Conservation (phyloP, 2,113 vertebrate genomes). For the Laterallus jamaicensis region DNA sequence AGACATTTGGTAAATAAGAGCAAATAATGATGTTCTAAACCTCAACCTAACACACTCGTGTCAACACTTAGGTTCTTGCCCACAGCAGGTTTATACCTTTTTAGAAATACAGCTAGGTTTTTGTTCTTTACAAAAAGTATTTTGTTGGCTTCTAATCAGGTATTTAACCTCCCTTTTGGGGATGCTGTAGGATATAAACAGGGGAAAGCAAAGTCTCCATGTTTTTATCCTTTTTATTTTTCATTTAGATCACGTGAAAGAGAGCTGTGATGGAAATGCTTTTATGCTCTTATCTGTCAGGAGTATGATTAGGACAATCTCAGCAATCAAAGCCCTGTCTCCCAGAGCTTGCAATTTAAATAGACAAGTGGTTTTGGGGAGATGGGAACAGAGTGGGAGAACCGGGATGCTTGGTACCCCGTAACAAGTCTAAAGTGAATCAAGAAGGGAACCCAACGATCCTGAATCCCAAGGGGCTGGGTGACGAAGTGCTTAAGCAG, state of each 20-base stretch:
- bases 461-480: background rate
- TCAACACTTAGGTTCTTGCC: background rate
- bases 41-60: conserved; percentile 26
- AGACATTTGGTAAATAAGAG: conserved; percentile 77
- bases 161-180: background rate
- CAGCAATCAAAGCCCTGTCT: background rate
- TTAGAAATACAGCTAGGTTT: background rate
- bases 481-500: background rate
- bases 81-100: background rate
- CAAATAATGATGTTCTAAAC: conserved; percentile 65
- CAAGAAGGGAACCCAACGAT: background rate
- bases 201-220: background rate
- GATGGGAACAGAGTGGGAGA: background rate
- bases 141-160: background rate
- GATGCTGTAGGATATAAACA: background rate
- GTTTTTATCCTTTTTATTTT: background rate
- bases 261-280: background rate
- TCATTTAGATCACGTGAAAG: background rate
- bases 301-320: background rate
- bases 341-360: background rate
- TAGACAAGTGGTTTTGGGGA: background rate
- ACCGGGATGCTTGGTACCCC: background rate
- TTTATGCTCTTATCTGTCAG: background rate
- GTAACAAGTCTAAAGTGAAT: background rate
- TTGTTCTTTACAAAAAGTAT: background rate